These are phyloP conservation scores for Aselliscus stoliczkanus DNA, from an alignment of 2,797 vertebrate genomes.

Conservation along the genomic window DNA sequence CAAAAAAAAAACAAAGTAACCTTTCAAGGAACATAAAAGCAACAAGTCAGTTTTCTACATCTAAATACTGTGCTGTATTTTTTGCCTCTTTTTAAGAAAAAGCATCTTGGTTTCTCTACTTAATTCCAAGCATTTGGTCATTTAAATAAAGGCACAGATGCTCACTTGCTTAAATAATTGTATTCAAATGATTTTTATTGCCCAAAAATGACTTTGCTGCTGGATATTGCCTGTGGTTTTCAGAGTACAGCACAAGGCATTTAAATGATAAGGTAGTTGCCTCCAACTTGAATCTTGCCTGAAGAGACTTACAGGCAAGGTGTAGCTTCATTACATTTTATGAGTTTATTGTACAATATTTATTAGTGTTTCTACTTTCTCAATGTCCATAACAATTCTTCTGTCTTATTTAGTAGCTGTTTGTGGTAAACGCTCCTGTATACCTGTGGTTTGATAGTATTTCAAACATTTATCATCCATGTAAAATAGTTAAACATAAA, in stretches of 20 bases:
- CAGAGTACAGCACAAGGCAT: background rate
- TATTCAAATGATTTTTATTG: constrained; percentile 60
- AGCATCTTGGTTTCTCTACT: background rate
- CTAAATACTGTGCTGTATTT: background rate
- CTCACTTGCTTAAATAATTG: constrained; percentile 48
- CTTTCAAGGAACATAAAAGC: background rate
- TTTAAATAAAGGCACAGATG: constrained; percentile 41
- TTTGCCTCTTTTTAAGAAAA: background rate
- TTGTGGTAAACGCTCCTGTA: background rate
- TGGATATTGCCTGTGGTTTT: background rate
- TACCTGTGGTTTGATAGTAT: background rate
- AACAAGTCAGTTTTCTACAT: background rate
- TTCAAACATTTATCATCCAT: background rate
- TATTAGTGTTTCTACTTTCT: constrained; percentile 26
- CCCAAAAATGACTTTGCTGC: constrained; percentile 37
- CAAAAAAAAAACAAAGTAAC: background rate
- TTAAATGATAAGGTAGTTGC: constrained; percentile 1
- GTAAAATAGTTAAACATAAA: background rate
- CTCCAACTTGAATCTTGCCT: constrained; percentile 19
- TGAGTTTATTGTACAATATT: constrained; percentile 28
- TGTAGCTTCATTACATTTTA: constrained; percentile 48
- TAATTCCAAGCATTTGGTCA: constrained; percentile 20
- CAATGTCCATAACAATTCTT: constrained; percentile 15
- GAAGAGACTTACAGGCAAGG: constrained; percentile 15
- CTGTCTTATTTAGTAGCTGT: background rate